phyloP scores from a whole-genome alignment of 2,113 vertebrate genomes.

The human (Homo sapiens) region GRCh38 chr5:132016001-132016500 shows the following conservation, averaged over 20 bases:
- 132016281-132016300: not conserved
- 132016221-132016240: not conserved
- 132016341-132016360: not conserved
- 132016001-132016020: not conserved
- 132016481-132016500: not conserved
- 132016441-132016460: not conserved
- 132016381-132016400: not conserved
- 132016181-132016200: not conserved
- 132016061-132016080: not conserved
- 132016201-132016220: not conserved
- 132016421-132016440: not conserved
- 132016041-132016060: not conserved
- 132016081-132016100: not conserved
- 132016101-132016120: not conserved
- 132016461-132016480: not conserved
- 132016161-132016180: not conserved
- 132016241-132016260: constrained; percentile 4
- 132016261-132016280: constrained; percentile 8
- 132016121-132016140: not conserved
- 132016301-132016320: not conserved
- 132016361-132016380: not conserved
- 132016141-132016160: not conserved
- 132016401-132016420: not conserved
- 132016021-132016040: not conserved
- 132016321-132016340: not conserved